These are phyloP conservation scores for Urocitellus parryii DNA, from an alignment of 2,113 vertebrate species.

Conservation along the genomic window DNA sequence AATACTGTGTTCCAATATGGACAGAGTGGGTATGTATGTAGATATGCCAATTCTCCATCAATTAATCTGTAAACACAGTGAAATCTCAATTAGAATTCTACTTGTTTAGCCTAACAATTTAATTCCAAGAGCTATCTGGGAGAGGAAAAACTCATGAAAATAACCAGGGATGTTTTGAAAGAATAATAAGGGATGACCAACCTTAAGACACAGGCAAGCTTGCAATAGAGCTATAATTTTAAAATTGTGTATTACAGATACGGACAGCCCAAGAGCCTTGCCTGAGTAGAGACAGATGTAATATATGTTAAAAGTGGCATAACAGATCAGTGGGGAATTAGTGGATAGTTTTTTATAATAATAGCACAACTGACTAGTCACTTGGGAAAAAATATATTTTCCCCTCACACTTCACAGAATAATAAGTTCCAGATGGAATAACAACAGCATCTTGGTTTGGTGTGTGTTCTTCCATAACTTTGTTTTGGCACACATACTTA, in stretches of 20 bases:
- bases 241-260: neutral
- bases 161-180: neutral
- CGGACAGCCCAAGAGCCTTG: conserved; percentile 37
- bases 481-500: conserved; percentile 48
- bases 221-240: conserved; percentile 45
- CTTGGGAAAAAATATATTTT: conserved; percentile 55
- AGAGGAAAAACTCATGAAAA: conserved; percentile 25
- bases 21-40: conserved; percentile 34
- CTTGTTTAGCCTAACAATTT: conserved; percentile 29
- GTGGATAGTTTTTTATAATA: conserved; percentile 65
- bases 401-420: conserved; percentile 50
- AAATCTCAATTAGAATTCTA: conserved; percentile 61
- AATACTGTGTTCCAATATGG: neutral
- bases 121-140: conserved; percentile 54
- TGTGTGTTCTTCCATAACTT: conserved; percentile 55
- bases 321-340: conserved; percentile 63
- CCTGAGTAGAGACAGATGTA: conserved; percentile 55
- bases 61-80: conserved; percentile 30
- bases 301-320: conserved; percentile 60
- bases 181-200: conserved; percentile 41
- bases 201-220: conserved; percentile 5
- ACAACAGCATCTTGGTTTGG: conserved; percentile 22
- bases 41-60: conserved; percentile 17
- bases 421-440: conserved; percentile 75
- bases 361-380: conserved; percentile 61